Base-by-base conservation (phyloP, 2,113 vertebrate species). In the Bos indicus region DNA sequence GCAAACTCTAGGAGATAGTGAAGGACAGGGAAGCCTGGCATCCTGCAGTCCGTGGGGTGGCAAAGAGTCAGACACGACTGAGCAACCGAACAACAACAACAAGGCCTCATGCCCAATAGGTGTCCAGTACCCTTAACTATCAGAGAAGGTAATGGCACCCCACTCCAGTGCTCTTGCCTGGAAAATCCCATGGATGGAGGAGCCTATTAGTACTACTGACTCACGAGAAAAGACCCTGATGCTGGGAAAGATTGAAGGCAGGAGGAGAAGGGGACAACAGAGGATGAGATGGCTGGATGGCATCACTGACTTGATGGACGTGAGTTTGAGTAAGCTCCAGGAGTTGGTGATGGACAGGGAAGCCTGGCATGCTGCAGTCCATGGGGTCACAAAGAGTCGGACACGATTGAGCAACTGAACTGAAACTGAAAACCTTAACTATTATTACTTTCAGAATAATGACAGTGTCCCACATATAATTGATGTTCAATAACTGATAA, bases 311-410 rank as follows among this genome's bases (percentile, higher is more conserved):
- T 71, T n/a, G 11, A 71, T 71, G 64, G n/a, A 71, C 64, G 11
- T 71, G 64, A 36, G 64, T 71, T 11, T 71, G 64, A 36, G 17
- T 71, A 36, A 36, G n/a, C 19, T 71, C 64, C 10, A 11, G 19
- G 19, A 71, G 64, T 36, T 71, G 64, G 17, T 36, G 8, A 71
- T 36, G 19, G n/a, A 71, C 64, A 71, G 2, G 64, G 64, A 71
- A 5, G n/a, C 64, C 64, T 12, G n/a, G 64, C 17, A 0, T 36
- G 64, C 64, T 36, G 17, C 17, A 0, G 0, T 71, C 19, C n/a
- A 23, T 11, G n/a, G 64, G 64, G 21, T 71, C 2, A 0, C 64
- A 36, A 36, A 67, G 17, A 71, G 64, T 36, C 0, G 5, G 67
- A 23, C 67, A 71, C 1, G 5, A 71, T n/a, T 71, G 67, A 71